Conservation (phyloP, 2,888 invertebrate genomes). For the Hypselothyrea guttata region DNA sequence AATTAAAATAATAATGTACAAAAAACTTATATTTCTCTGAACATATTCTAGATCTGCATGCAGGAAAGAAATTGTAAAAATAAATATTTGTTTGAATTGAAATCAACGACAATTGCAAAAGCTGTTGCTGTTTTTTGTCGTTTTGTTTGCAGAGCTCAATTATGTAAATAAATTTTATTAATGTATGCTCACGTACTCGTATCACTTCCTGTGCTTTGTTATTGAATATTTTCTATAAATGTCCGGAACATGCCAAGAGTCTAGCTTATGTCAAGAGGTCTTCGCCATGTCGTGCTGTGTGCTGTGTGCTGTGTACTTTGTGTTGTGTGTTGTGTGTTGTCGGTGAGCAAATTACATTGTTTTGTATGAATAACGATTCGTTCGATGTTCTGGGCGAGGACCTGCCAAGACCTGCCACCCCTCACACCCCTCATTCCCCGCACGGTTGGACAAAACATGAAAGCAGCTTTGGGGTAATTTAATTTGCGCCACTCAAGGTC, state of each 20-base stretch:
- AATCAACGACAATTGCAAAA: conserved; percentile 17
- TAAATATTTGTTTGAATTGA: conserved; percentile 13
- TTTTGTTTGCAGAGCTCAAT: not conserved
- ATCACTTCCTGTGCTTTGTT: conserved; percentile 15
- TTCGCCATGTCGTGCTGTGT: conserved; percentile 19
- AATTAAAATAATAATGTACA: no score
- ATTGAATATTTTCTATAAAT: conserved; percentile 13
- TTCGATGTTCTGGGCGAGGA: conserved; percentile 35
- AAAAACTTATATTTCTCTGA: no score
- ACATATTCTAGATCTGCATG: no score
- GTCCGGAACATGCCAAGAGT: conserved; percentile 11
- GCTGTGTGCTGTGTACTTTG: not conserved
- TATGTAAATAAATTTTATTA: not conserved
- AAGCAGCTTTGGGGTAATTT: conserved; percentile 73
- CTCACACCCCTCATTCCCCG: conserved; percentile 2
- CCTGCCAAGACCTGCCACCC: not conserved
- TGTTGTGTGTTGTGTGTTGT: no score
- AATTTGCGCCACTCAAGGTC: conserved; percentile 64
- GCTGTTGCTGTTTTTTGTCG: not conserved
- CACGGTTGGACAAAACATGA: conserved; percentile 53
- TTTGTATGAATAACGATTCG: conserved; percentile 76
- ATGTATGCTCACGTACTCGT: not conserved
- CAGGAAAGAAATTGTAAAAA: not conserved
- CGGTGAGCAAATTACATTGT: conserved; percentile 68
- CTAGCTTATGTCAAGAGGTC: conserved; percentile 6